Base-by-base conservation (phyloP, 2,888 invertebrate genomes). In the Macroteleia sp. region DNA sequence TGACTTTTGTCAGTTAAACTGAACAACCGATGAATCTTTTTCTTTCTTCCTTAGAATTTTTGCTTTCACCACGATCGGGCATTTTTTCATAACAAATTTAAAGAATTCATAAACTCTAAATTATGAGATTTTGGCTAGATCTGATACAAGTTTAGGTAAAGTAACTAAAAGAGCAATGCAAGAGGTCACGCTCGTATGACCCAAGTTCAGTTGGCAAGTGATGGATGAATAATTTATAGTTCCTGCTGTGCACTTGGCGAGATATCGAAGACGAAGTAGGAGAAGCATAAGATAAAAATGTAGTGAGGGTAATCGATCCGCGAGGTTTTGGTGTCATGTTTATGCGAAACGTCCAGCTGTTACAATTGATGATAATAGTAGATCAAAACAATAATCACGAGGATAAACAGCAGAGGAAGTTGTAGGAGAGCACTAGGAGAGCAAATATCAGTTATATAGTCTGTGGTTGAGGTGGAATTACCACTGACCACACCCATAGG, bases 181-280 rank as follows among this genome's bases (percentile, higher is more conserved):
- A n/a, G n/a, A 66, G 66, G 54, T 66, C 54, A 41, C n/a, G n/a
- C n/a, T n/a, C 44, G 46, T 66, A 46, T 46, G 56, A 66, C 66
- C 66, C 16, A 20, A 39, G 20, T 41, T 62, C 44, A 44, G 44
- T 16, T 34, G 42, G 36, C 32, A 46, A 56, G 46, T 46, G 66
- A 56, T 36, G 44, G 56, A 46, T 66, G 46, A 54, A 56, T 66
- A 52, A 64, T 64, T 64, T 64, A 64, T 64, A 6, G 42, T 17
- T 54, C 20, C 30, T n/a, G 41, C 25, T 61, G 61, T 61, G 41
- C 50, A 50, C 62, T 57, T 57, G 17, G 61, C 16, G 36, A n/a
- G 16, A 44, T 16, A 41, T 44, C 12, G 20, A 34, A 10, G 32
- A 25, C 22, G 22, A 44, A n/a, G 28, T 59, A 59, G n/a, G 22